phyloP scores from a whole-genome alignment of 2,797 vertebrate genomes.

The Clarias pachynema region DNA sequence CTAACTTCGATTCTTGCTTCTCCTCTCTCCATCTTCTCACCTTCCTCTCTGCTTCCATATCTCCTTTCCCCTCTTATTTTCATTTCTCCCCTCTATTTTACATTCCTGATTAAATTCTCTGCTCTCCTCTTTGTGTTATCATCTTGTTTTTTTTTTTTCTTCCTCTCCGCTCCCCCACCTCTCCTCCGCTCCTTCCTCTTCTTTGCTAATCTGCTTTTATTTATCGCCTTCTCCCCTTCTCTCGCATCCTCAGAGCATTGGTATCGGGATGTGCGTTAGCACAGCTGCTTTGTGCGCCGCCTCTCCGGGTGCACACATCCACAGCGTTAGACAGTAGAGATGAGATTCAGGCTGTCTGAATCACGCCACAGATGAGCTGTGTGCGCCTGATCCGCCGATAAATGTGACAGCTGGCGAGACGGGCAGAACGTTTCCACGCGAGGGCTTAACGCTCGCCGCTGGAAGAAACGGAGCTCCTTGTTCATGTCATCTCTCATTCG shows the following conservation, averaged over 20 bases:
- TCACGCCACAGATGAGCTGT: slow-evolving; percentile 11
- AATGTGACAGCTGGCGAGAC: slow-evolving; percentile 11
- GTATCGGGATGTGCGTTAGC: slow-evolving; percentile 10
- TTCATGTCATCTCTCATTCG: slow-evolving; percentile 14
- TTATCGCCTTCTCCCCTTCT: neutral
- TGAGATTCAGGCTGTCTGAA: slow-evolving; percentile 10
- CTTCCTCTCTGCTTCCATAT: neutral
- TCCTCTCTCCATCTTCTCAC: neutral
- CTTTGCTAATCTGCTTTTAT: neutral
- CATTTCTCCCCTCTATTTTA: neutral
- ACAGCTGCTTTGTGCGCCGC: slow-evolving; percentile 19
- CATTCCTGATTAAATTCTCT: neutral
- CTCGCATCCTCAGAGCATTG: neutral
- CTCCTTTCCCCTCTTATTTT: neutral
- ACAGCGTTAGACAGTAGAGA: slow-evolving; percentile 5
- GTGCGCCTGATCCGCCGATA: neutral
- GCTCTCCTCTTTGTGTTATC: no score
- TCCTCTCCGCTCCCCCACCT: no score
- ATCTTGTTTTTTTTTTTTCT: no score
- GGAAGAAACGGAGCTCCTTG: slow-evolving; percentile 13
- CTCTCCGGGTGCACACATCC: slow-evolving; percentile 10
- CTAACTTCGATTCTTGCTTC: neutral
- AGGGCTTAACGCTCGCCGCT: slow-evolving; percentile 5
- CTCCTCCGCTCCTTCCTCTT: neutral
- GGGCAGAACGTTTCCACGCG: neutral